Evolutionary conservation across 2,888 invertebrate species (phyloP), one percentile per base, ranked within the genome.

Genomic region (Caradrina clavipalpis): DNA sequence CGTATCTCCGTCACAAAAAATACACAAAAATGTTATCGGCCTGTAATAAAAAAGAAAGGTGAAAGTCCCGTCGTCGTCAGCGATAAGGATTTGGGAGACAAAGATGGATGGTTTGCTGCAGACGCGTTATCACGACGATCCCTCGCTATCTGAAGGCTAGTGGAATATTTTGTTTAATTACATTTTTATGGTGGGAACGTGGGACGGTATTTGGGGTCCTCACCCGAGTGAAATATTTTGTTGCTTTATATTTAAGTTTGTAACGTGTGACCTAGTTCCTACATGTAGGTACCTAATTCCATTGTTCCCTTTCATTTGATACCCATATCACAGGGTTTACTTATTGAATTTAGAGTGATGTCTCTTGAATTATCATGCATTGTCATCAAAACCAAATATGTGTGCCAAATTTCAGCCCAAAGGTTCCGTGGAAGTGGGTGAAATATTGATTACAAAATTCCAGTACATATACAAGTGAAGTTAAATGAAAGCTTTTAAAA

Each of bases 71-170:
- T 73, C 80, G 76, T 69, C 73, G 76, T 73, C 76, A 61, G 61
- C 80, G 89, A 90, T 89, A 89, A 89, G 86, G 80, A 79, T 79
- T 85, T 81, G 78, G 78, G 76, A 87, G 91, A 91, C 91, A 90
- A 86, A 89, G 92, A 91, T 87, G 85, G 85, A 92, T 91, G 90
- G 80, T 80, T 72, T 53, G 51, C 65, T 81, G 82, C 86, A 80
- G 78, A 81, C 81, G 78, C 79, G 85, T 82, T 84, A 85, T 85
- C 76, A 76, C 72, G 78, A 67, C 79, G 74, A 78, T 76, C 76
- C 71, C 49, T 49, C 56, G 51, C 71, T 82, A 82, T 82, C 82
- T 72, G n/a, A 13, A 42, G 56, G 56, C 62, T 73, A 78, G 78
- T 66, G 65, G 65, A 70, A 76, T 81, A 79, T 76, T 82, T 74